A percentile compares a stretch with the other conserved stretches of the same genome.
Conservation (phyloP, 2,797 vertebrate genomes). For the Darevskia nairensis region DNA sequence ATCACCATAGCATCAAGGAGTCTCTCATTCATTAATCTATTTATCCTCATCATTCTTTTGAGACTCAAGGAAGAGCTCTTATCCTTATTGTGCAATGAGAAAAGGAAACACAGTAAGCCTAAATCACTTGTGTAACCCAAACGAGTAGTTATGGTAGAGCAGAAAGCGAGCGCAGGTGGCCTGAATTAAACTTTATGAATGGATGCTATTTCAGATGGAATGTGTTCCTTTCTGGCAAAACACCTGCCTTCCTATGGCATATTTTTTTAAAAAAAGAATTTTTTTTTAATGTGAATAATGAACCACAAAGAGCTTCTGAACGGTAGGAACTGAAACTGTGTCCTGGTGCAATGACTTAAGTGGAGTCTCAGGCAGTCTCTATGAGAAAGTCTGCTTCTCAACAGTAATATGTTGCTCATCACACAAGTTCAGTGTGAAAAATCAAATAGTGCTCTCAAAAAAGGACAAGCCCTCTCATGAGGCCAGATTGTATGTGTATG, state of each 20-base stretch:
- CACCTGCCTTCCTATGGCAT: not conserved
- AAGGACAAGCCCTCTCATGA: not conserved
- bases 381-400: not conserved
- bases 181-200: slow-evolving; percentile 1
- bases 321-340: not conserved
- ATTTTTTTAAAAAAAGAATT: not conserved
- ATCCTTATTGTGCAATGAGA: not conserved
- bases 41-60: not conserved
- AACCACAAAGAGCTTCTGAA: not conserved
- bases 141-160: not conserved
- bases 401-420: not conserved
- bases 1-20: not conserved
- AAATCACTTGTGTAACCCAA: not conserved
- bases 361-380: not conserved
- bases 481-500: not conserved
- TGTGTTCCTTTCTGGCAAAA: not conserved
- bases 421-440: not conserved
- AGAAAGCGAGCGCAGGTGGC: not conserved
- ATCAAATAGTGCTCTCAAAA: not conserved
- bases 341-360: not conserved
- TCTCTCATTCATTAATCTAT: slow-evolving; percentile 6
- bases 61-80: not conserved
- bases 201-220: no score
- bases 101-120: not conserved
- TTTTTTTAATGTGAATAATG: not conserved